Evolutionary conservation across 2,797 vertebrate genomes (phyloP), one percentile per base, ranked within the genome.

Genomic region (Neosilurus hyrtlii): DNA sequence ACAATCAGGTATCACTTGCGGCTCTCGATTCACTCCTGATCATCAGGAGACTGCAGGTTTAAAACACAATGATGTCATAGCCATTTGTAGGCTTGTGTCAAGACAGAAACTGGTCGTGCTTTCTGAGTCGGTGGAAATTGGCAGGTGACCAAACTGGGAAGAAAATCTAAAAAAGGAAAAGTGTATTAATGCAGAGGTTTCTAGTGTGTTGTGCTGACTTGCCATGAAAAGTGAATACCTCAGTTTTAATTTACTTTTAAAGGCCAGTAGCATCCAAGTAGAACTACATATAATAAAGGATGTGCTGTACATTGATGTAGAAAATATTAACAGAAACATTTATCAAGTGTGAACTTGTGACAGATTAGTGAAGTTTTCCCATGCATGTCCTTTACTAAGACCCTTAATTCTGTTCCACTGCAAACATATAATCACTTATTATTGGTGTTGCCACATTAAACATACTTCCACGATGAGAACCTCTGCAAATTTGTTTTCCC

Each of bases 161-260:
- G 18, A 57, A 75, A 75, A n/a, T 37, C 56, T 59, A 9, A 24
- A 62, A 78, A 75, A 30, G 4, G 26, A 59, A 75, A 59, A 75
- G 5, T 16, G 54, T 59, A 57, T 74, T 54, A 35, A 35, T 56
- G 24, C 16, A 35, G 54, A 75, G 57, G 22, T 52, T 52, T 10
- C 20, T 30, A 57, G 18, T 35, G 20, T 1, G 1, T 9, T n/a
- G 9, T 51, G 22, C 49, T 68, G 66, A 43, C 66, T 43, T 68
- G 14, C 30, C 6, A 2, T 66, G 37, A 22, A 18, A 49, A 49
- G 20, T 4, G 35, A 70, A 49, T 49, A n/a, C 35, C 70, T 9
- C 11, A 15, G 49, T 72, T 75, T 57, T 75, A 74, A 74, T 74
- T 35, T 35, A 63, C 82, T 79, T 56, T 26, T 63, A 79, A 79